phyloP scores from a whole-genome alignment of 1,140 invertebrate species.

The Drosophila lacteicornis region DNA sequence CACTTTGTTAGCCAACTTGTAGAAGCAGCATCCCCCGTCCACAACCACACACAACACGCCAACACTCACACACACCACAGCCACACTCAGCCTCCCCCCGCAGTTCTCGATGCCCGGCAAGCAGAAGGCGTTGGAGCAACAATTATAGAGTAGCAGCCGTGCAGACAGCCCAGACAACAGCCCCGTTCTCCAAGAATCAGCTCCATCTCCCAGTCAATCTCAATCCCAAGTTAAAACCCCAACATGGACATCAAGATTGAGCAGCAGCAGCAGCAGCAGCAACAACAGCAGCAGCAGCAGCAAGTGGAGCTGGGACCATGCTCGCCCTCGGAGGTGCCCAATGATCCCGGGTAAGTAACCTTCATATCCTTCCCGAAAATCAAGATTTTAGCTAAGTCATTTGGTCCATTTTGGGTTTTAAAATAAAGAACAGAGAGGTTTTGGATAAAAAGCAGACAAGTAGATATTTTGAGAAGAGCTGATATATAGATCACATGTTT shows the following conservation, averaged over 20 bases:
- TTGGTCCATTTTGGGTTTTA: no score
- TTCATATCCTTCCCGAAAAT: neutral
- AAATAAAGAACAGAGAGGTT: no score
- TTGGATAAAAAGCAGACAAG: no score
- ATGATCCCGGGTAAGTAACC: conserved; percentile 93
- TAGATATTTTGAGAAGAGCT: no score
- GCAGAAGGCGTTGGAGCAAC: conserved; percentile 53
- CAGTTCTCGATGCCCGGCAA: conserved; percentile 50
- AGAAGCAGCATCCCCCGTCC: conserved; percentile 61
- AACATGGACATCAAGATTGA: conserved; percentile 84
- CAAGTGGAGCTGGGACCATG: conserved; percentile 87
- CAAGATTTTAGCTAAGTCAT: neutral
- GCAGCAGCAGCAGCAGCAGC: conserved; percentile 87
- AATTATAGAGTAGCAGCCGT: conserved; percentile 59
- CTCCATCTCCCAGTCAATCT: conserved; percentile 29
- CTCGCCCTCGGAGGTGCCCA: conserved; percentile 93
- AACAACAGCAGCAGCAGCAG: conserved; percentile 86
- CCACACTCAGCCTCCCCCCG: conserved; percentile 10
- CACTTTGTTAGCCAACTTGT: conserved; percentile 53
- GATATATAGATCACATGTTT: no score
- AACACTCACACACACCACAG: conserved; percentile 16
- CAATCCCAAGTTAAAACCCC: conserved; percentile 33
- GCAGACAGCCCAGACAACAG: conserved; percentile 43
- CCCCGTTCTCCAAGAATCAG: conserved; percentile 16
- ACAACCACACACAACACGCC: conserved; percentile 18